Percentiles rank a stretch among this genome's conserved stretches.
Conservation (phyloP, 2,888 invertebrate genomes). For the Brachylomia viminalis region DNA sequence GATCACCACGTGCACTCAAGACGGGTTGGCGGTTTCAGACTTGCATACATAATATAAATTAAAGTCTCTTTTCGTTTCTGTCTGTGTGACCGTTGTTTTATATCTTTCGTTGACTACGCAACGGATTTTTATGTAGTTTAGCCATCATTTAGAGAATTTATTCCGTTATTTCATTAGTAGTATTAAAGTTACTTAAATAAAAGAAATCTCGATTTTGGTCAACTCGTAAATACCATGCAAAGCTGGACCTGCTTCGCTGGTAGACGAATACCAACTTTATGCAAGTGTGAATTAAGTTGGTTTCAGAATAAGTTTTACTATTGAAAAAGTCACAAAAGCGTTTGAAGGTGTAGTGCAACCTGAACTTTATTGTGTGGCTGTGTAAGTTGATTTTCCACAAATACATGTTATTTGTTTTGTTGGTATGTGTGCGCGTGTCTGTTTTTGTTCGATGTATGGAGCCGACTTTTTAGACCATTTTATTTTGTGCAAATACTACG, state of each 20-base stretch:
- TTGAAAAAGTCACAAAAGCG: not conserved
- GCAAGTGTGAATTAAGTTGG: too few relatives aligned
- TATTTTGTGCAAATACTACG: constrained; percentile 4
- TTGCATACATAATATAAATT: too few relatives aligned
- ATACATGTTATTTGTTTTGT: not conserved
- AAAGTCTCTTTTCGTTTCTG: not conserved
- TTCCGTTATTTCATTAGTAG: too few relatives aligned
- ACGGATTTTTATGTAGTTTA: too few relatives aligned
- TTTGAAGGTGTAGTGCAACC: not conserved
- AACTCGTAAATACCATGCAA: not conserved
- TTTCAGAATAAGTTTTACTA: not conserved
- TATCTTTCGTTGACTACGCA: too few relatives aligned
- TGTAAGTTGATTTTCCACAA: too few relatives aligned
- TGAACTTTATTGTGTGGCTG: not conserved
- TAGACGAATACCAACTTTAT: not conserved
- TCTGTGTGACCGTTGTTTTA: not conserved
- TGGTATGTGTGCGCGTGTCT: not conserved
- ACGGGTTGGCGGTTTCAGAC: too few relatives aligned
- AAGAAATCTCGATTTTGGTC: not conserved
- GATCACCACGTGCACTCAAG: too few relatives aligned
- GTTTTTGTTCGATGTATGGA: not conserved
- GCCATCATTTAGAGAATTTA: not conserved
- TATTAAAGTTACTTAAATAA: not conserved
- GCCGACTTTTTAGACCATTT: not conserved
- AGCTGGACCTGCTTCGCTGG: not conserved